phyloP scores from a whole-genome alignment of 2,113 vertebrate species.

The Piaya cayana region DNA sequence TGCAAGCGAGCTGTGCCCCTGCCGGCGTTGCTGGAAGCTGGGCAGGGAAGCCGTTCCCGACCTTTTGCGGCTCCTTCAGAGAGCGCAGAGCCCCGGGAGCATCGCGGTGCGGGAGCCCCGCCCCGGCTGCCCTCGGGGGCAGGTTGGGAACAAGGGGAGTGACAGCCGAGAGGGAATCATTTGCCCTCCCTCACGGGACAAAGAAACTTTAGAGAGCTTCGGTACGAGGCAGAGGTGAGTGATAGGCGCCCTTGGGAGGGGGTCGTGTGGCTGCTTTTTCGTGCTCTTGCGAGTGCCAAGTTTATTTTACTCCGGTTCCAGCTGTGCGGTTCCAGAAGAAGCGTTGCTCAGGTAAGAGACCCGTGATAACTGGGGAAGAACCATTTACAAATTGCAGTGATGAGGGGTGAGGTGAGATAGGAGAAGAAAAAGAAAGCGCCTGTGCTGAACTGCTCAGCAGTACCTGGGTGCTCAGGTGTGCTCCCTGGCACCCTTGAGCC shows the following conservation, averaged over 20 bases:
- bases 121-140: background rate
- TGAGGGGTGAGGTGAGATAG: background rate
- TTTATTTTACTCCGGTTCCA: background rate
- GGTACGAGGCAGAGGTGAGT: background rate
- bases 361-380: background rate
- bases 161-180: too few relatives aligned
- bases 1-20: too few relatives aligned
- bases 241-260: rapidly evolving
- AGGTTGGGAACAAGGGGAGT: background rate
- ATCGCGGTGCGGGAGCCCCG: background rate
- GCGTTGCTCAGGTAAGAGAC: background rate
- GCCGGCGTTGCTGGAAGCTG: background rate
- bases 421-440: background rate
- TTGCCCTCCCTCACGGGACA: background rate
- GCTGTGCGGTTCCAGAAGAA: background rate
- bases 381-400: background rate
- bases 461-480: background rate
- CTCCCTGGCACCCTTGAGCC: background rate
- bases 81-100: background rate
- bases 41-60: background rate
- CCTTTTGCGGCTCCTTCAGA: background rate
- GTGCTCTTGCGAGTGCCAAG: rapidly evolving
- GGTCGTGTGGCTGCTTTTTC: background rate
- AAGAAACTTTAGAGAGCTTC: background rate
- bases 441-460: background rate